These are phyloP conservation scores for Melieria crassipennis DNA, from an alignment of 2,888 invertebrate genomes.

Conservation along the genomic window DNA sequence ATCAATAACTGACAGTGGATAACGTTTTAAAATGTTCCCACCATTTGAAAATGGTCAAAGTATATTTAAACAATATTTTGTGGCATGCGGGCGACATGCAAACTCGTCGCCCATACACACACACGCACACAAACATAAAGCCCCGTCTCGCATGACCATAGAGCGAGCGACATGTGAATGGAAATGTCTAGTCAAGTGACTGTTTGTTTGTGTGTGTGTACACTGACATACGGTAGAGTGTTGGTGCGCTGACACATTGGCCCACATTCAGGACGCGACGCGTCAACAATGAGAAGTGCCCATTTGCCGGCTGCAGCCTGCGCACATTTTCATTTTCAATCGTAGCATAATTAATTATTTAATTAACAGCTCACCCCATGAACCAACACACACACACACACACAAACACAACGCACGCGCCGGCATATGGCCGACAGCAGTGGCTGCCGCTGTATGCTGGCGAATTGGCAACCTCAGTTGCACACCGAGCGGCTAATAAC, in stretches of 20 bases:
- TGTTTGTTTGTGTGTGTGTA: neutral
- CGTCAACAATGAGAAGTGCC: neutral
- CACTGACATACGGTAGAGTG: no score
- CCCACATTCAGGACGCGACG: neutral
- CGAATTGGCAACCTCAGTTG: no score
- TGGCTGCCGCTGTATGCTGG: no score
- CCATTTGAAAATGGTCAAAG: slow-evolving; percentile 38
- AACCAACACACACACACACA: neutral
- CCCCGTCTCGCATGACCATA: neutral
- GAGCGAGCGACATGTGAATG: no score
- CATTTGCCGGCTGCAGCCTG: neutral
- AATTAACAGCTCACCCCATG: slow-evolving; percentile 48
- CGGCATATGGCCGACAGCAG: neutral
- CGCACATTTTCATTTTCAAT: slow-evolving; percentile 40
- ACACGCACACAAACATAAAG: neutral
- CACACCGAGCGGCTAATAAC: no score
- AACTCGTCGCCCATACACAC: neutral
- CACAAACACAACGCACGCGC: neutral
- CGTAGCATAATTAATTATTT: slow-evolving; percentile 59
- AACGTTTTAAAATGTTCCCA: slow-evolving; percentile 55
- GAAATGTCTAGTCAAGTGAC: no score
- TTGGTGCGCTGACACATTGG: neutral
- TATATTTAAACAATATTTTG: neutral
- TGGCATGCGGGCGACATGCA: neutral
- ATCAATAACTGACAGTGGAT: slow-evolving; percentile 57